Conservation (phyloP, 2,113 vertebrate genomes). For the Colaptes auratus region DNA sequence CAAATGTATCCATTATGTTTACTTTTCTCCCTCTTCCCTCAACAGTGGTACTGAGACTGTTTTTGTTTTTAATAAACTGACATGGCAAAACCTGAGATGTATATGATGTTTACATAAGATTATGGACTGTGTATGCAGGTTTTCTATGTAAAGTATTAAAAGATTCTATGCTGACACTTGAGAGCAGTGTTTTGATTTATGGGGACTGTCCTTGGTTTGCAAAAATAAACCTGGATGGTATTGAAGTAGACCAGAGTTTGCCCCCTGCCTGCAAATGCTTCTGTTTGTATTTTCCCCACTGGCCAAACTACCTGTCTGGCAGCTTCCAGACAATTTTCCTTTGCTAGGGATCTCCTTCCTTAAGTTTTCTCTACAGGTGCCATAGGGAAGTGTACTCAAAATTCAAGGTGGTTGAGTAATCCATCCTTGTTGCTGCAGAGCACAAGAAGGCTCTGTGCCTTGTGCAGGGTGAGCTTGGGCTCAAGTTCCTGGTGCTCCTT, state of each 20-base stretch:
- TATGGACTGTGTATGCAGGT: slow-evolving; percentile 81
- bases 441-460: background rate
- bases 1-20: slow-evolving; percentile 37
- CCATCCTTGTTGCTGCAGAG: background rate
- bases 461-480: rapidly evolving
- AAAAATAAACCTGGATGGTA: background rate
- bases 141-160: slow-evolving; percentile 85
- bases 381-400: background rate
- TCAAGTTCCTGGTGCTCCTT: rapidly evolving
- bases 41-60: slow-evolving; percentile 80
- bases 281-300: background rate
- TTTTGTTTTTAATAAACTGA: slow-evolving; percentile 73
- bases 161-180: slow-evolving; percentile 75
- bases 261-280: background rate
- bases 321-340: background rate
- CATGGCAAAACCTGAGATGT: slow-evolving; percentile 76
- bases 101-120: slow-evolving; percentile 83
- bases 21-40: slow-evolving; percentile 21
- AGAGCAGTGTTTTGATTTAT: slow-evolving; percentile 44
- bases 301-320: background rate
- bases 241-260: background rate
- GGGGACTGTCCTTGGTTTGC: background rate
- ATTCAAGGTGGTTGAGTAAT: background rate
- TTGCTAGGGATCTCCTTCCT: background rate
- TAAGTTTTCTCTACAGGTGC: background rate